Evolutionary conservation across 2,113 vertebrate species (phyloP).

Genomic region (Chunga burmeisteri): DNA sequence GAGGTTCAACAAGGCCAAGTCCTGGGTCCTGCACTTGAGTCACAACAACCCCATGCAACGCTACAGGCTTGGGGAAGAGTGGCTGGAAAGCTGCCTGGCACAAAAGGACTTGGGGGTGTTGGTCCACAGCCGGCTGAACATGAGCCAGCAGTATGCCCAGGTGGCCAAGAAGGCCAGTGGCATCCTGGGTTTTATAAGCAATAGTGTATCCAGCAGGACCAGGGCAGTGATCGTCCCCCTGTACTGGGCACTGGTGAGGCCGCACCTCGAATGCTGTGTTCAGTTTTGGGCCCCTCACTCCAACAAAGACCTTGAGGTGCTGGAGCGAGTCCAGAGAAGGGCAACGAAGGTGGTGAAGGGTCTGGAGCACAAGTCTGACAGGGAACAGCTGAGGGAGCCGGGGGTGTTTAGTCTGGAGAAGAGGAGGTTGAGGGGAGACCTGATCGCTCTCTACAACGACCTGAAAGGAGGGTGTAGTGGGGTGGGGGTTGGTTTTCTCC

Average conservation of each 20-base stretch:
- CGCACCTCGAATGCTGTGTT: accelerated
- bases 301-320: not conserved
- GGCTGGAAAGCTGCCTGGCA: not conserved
- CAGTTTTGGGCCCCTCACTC: not conserved
- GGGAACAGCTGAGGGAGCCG: not conserved
- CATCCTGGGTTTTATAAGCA: not conserved
- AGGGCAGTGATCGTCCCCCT: no score
- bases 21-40: accelerated
- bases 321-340: not conserved
- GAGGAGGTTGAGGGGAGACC: not conserved
- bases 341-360: not conserved
- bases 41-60: not conserved
- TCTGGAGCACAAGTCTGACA: not conserved
- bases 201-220: no score
- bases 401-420: not conserved
- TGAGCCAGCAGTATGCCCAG: not conserved
- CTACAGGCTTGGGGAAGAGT: not conserved
- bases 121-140: not conserved
- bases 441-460: accelerated
- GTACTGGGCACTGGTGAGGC: not conserved
- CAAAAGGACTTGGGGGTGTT: not conserved
- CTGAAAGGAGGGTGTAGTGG: not conserved
- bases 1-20: not conserved
- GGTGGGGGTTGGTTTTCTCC: not conserved
- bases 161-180: not conserved